Conservation (phyloP, 2,888 invertebrate species). For the Mactromeris polynyma region DNA sequence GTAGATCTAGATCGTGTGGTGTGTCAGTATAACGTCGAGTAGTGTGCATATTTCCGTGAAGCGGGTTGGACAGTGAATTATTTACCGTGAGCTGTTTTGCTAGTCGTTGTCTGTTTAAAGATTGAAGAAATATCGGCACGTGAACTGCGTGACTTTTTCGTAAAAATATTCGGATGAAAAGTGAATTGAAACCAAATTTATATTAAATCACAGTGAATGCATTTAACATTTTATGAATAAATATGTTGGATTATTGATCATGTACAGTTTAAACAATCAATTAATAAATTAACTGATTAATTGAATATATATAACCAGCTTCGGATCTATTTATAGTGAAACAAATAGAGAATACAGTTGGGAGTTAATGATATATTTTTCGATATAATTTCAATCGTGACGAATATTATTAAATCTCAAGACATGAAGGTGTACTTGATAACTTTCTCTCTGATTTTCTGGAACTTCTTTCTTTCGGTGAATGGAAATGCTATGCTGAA, state of each 20-base stretch:
- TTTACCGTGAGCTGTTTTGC: neutral
- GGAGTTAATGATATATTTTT: neutral
- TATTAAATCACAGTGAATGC: neutral
- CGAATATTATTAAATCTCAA: neutral
- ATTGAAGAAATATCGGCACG: neutral
- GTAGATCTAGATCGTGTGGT: neutral
- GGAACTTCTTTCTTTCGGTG: conserved; percentile 31
- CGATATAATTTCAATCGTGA: neutral
- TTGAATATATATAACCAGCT: neutral
- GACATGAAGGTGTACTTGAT: neutral
- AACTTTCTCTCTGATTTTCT: neutral
- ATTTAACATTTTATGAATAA: neutral
- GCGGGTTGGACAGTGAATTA: too few relatives aligned
- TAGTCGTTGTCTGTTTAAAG: neutral
- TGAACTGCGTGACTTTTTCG: neutral
- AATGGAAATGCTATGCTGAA: conserved; percentile 52
- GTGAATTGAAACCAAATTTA: neutral
- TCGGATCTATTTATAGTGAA: neutral
- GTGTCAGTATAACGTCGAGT: neutral
- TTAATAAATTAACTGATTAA: neutral
- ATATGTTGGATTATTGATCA: neutral
- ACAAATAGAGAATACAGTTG: neutral
- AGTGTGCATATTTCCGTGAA: neutral
- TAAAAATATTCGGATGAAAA: neutral
- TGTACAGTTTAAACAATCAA: neutral